Conservation (phyloP, 2,113 vertebrate genomes). For the Pteropus alecto region DNA sequence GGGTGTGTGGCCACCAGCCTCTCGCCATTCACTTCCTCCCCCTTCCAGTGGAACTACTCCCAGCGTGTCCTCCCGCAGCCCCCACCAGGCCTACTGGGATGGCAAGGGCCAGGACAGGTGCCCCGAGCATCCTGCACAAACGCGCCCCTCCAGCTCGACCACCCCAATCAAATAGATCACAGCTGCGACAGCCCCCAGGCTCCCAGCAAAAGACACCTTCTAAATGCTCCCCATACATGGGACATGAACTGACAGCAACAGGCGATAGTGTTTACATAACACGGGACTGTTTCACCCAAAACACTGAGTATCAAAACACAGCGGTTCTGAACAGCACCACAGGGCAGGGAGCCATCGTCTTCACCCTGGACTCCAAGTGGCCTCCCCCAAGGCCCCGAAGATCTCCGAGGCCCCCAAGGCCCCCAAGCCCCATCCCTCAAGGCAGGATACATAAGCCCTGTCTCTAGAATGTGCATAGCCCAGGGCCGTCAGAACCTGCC, state of each 20-base stretch:
- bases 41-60: background rate
- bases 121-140: background rate
- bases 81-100: background rate
- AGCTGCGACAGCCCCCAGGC: background rate
- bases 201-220: background rate
- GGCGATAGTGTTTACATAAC: background rate
- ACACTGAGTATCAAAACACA: background rate
- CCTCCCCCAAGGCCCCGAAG: background rate
- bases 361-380: background rate
- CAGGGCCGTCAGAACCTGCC: background rate
- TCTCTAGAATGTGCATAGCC: background rate
- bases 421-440: background rate
- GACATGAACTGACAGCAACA: background rate
- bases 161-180: background rate
- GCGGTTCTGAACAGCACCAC: background rate
- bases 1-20: background rate
- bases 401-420: background rate
- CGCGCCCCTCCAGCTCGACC: background rate
- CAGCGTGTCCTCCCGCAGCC: accelerated
- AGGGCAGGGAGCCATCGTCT: background rate
- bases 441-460: background rate
- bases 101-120: background rate
- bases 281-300: background rate
- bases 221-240: background rate
- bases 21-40: background rate